A percentile compares a stretch with the other conserved stretches of the same genome.
These are phyloP conservation scores for Lasioglossum albipes DNA, from an alignment of 1,140 invertebrate species.

Conservation along the genomic window DNA sequence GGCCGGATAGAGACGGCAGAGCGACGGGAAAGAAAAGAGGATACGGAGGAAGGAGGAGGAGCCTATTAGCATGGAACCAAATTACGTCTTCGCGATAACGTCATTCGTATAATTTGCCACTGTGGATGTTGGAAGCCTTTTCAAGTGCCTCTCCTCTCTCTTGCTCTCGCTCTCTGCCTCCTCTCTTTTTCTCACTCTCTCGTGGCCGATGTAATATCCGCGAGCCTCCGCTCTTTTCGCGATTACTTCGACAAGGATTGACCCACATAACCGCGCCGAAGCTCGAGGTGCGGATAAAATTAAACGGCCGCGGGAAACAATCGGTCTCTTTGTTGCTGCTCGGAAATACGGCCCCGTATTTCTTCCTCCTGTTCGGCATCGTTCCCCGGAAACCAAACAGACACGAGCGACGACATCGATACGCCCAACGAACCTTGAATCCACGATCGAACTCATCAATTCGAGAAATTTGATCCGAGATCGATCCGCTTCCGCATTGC, in stretches of 20 bases:
- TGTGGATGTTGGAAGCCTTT: slow-evolving; percentile 39
- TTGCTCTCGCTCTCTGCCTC: too few relatives aligned
- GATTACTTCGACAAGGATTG: slow-evolving; percentile 35
- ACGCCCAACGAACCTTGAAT: slow-evolving; percentile 25
- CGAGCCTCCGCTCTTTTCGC: slow-evolving; percentile 9
- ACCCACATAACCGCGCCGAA: slow-evolving; percentile 21
- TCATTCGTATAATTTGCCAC: slow-evolving; percentile 71
- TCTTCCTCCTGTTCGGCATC: not conserved
- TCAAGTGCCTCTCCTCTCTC: slow-evolving; percentile 23
- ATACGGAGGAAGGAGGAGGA: slow-evolving; percentile 38
- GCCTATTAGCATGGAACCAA: slow-evolving; percentile 76
- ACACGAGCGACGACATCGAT: slow-evolving; percentile 3
- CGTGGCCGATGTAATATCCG: slow-evolving; percentile 35
- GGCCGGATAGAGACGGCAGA: slow-evolving; percentile 11
- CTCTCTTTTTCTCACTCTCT: not conserved
- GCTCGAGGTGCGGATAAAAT: slow-evolving; percentile 31
- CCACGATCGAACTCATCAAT: slow-evolving; percentile 36
- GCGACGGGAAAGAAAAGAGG: slow-evolving; percentile 32
- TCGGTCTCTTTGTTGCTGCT: slow-evolving; percentile 20
- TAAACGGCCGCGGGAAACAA: slow-evolving; percentile 4
- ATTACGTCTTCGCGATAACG: slow-evolving; percentile 76
- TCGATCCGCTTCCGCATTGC: slow-evolving; percentile 31
- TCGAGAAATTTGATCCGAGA: slow-evolving; percentile 38
- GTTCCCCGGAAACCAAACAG: slow-evolving; percentile 22
- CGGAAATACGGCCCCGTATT: slow-evolving; percentile 32